Conservation (phyloP, 2,113 vertebrate species). For the Morone chrysops region DNA sequence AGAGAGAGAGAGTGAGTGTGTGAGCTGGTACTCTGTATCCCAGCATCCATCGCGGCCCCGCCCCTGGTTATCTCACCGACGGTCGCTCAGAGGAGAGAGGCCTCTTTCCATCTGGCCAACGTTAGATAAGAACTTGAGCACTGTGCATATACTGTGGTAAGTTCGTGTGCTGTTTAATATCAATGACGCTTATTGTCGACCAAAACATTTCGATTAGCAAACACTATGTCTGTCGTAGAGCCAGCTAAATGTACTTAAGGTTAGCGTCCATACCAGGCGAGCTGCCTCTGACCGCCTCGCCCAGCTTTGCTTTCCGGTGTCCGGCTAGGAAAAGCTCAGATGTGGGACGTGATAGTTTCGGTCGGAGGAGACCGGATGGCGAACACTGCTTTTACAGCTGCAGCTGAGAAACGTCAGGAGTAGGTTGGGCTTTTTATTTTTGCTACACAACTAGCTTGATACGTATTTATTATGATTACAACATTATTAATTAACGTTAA, state of each 20-base stretch:
- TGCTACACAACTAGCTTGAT: neutral
- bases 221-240: neutral
- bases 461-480: neutral
- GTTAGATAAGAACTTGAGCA: slow-evolving; percentile 19
- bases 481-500: neutral
- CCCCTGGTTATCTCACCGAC: slow-evolving; percentile 27
- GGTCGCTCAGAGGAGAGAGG: slow-evolving; percentile 49
- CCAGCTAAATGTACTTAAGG: no score
- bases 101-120: slow-evolving; percentile 31
- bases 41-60: slow-evolving; percentile 51
- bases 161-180: neutral
- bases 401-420: neutral
- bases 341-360: neutral
- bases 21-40: slow-evolving; percentile 46
- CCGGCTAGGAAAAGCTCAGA: slow-evolving; percentile 25
- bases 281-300: slow-evolving; percentile 5
- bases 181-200: accelerated
- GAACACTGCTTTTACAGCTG: neutral
- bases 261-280: slow-evolving; percentile 10
- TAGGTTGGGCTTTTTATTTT: no score
- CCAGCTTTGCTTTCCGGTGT: slow-evolving; percentile 2
- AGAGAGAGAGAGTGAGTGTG: no score
- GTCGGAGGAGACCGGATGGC: neutral
- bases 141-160: slow-evolving; percentile 47
- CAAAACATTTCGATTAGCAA: neutral